A percentile compares a stretch with the other conserved stretches of the same genome.
Evolutionary conservation across 2,797 vertebrate species (phyloP).

Genomic region (Adrianichthys oophorus): DNA sequence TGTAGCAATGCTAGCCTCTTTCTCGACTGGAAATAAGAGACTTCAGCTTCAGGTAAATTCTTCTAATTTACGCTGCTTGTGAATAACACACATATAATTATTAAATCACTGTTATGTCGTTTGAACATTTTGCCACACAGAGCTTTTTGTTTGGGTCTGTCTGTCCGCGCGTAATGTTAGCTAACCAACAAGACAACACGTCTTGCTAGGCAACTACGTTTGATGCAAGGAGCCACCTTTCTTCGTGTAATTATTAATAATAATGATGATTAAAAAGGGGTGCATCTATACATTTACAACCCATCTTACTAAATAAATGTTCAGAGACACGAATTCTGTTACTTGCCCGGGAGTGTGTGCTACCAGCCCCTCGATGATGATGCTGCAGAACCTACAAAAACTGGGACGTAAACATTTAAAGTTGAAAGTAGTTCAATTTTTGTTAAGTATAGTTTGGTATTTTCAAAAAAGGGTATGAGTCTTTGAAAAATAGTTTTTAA

Average conservation of each 20-base stretch:
- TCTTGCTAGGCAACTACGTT: constrained; percentile 37
- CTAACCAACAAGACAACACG: constrained; percentile 29
- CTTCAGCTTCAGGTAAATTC: constrained; percentile 58
- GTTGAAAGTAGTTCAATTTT: no score
- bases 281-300: no score
- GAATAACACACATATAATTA: background rate
- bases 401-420: no score
- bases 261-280: background rate
- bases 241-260: no score
- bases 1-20: constrained; percentile 51
- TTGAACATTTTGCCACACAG: background rate
- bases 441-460: no score
- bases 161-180: constrained; percentile 27
- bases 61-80: background rate
- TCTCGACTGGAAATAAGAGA: constrained; percentile 27
- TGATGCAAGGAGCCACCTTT: constrained; percentile 1
- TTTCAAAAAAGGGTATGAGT: no score
- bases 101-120: fast-evolving
- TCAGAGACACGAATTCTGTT: no score
- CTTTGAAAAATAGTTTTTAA: no score
- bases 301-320: no score
- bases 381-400: no score
- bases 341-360: no score
- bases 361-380: no score
- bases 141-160: constrained; percentile 2